A percentile compares a stretch with the other conserved stretches of the same genome.
These are phyloP conservation scores for Catocala nupta DNA, from an alignment of 2,888 invertebrate genomes.

Conservation along the genomic window DNA sequence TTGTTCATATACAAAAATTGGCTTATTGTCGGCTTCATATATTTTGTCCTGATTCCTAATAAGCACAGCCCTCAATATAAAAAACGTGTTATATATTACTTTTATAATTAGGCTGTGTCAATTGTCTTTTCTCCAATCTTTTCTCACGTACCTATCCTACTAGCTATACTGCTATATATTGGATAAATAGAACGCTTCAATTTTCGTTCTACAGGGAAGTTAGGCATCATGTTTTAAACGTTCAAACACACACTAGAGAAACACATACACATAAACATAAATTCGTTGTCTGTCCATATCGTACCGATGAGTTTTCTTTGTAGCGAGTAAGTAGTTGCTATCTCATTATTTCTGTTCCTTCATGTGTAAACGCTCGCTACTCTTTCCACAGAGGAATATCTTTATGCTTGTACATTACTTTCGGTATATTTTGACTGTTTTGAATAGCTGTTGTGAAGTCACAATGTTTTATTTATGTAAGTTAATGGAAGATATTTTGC, in stretches of 20 bases:
- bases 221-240: too few species aligned
- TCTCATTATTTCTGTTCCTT: slow-evolving; percentile 79
- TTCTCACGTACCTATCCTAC: too few species aligned
- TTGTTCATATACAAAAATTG: too few species aligned
- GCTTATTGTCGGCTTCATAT: too few species aligned
- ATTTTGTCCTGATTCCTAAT: too few species aligned
- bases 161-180: too few species aligned
- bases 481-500: not conserved
- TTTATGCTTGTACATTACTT: slow-evolving; percentile 41
- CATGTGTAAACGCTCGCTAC: slow-evolving; percentile 66
- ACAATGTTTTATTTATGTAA: slow-evolving; percentile 3
- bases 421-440: slow-evolving; percentile 26
- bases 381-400: slow-evolving; percentile 45
- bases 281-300: slow-evolving; percentile 49
- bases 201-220: too few species aligned
- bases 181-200: too few species aligned
- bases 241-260: not conserved
- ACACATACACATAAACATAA: slow-evolving; percentile 4
- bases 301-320: slow-evolving; percentile 60
- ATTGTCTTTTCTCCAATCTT: too few species aligned
- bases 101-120: too few species aligned
- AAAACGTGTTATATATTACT: too few species aligned
- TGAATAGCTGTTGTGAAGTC: not conserved
- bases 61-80: too few species aligned
- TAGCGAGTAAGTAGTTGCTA: slow-evolving; percentile 66